Conservation (phyloP, 2,113 vertebrate species). For the Mungos mungo region DNA sequence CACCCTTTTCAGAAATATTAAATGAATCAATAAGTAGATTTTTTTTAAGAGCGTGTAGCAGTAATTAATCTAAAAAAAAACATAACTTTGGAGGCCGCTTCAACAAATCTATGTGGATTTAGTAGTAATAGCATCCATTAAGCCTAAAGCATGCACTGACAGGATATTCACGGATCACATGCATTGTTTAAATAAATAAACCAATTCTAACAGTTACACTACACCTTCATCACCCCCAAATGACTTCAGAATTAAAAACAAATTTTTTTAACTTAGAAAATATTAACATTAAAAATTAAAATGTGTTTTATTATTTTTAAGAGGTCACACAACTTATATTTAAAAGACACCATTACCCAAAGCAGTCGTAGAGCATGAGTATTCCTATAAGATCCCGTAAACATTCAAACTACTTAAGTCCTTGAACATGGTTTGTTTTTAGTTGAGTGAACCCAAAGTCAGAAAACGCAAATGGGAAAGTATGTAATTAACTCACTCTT, state of each 20-base stretch:
- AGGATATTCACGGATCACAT: neutral
- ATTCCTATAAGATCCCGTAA: neutral
- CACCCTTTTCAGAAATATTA: neutral
- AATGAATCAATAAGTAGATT: neutral
- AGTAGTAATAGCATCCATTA: neutral
- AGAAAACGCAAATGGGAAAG: neutral
- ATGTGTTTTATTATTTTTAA: neutral
- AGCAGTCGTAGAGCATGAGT: neutral
- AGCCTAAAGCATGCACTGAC: neutral
- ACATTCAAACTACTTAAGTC: constrained; percentile 21
- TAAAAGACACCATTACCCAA: neutral
- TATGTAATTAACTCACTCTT: constrained; percentile 90
- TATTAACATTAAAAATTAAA: constrained; percentile 22
- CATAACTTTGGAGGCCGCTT: neutral
- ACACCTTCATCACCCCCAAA: neutral
- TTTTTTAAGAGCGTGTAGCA: neutral
- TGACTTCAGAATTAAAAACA: constrained; percentile 53
- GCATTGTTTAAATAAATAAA: constrained; percentile 14
- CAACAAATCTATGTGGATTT: neutral
- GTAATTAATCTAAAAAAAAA: neutral
- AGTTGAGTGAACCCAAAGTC: neutral
- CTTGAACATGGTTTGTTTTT: neutral
- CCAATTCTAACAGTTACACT: neutral
- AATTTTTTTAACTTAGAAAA: constrained; percentile 27
- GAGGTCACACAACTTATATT: neutral